Evolutionary conservation across 2,797 vertebrate genomes (phyloP).

Genomic region (Sparus aurata): DNA sequence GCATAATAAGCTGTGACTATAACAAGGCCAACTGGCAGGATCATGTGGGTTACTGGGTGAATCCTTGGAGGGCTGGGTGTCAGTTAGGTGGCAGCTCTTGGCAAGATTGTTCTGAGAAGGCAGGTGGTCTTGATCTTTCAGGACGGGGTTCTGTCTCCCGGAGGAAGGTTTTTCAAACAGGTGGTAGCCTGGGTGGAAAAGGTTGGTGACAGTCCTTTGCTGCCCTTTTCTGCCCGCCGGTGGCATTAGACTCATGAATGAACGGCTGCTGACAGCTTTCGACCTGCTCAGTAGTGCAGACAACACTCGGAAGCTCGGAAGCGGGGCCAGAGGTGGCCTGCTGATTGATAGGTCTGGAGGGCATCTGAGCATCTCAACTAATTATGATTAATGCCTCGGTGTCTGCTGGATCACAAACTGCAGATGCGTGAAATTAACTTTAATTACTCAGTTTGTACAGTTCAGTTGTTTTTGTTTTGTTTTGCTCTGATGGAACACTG

Average conservation of each 20-base stretch:
- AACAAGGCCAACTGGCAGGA: slow-evolving; percentile 15
- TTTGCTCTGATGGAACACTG: slow-evolving; percentile 55
- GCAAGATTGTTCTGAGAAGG: slow-evolving; percentile 24
- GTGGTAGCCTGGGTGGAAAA: slow-evolving; percentile 49
- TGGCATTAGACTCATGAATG: slow-evolving; percentile 13
- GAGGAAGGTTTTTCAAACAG: slow-evolving; percentile 38
- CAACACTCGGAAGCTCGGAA: slow-evolving; percentile 3
- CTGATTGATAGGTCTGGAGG: slow-evolving; percentile 76
- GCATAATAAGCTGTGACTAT: not conserved
- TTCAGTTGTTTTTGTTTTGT: slow-evolving; percentile 77
- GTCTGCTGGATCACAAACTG: slow-evolving; percentile 76
- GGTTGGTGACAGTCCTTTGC: slow-evolving; percentile 35
- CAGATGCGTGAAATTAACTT: slow-evolving; percentile 84
- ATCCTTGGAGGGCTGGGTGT: slow-evolving; percentile 13
- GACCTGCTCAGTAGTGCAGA: slow-evolving; percentile 52
- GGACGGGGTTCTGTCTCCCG: slow-evolving; percentile 31
- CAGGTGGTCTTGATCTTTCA: slow-evolving; percentile 44
- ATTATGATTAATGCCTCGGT: slow-evolving; percentile 82
- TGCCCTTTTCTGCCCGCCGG: slow-evolving; percentile 35
- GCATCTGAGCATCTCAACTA: slow-evolving; percentile 76
- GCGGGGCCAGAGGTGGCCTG: slow-evolving; percentile 61
- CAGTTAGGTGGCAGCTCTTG: slow-evolving; percentile 44
- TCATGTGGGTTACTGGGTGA: slow-evolving; percentile 2
- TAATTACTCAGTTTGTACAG: slow-evolving; percentile 78
- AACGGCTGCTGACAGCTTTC: slow-evolving; percentile 43